Conservation (phyloP, 1,140 invertebrate genomes). For the Listronotus bonariensis region DNA sequence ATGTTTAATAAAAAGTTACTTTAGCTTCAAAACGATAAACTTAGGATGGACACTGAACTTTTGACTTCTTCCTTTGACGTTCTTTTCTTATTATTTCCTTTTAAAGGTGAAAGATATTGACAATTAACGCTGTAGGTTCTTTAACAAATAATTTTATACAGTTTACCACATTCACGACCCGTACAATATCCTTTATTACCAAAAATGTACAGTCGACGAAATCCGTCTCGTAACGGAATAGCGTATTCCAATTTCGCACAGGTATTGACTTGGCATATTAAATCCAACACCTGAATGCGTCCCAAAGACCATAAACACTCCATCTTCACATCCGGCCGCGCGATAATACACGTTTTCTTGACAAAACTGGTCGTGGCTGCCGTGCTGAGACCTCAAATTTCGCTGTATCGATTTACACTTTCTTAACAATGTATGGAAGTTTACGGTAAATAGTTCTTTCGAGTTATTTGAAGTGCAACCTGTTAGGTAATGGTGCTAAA, state of each 20-base stretch:
- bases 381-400: constrained; percentile 4
- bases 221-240: background rate
- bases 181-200: too few relatives aligned
- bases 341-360: constrained; percentile 2
- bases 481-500: too few relatives aligned
- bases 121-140: too few relatives aligned
- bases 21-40: too few relatives aligned
- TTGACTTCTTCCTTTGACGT: too few relatives aligned
- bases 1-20: too few relatives aligned
- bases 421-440: background rate
- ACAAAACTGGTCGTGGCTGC: constrained; percentile 1
- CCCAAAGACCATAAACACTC: constrained; percentile 7
- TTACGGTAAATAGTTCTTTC: constrained; percentile 3
- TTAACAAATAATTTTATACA: too few relatives aligned
- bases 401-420: constrained; percentile 7
- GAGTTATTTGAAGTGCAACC: constrained; percentile 6
- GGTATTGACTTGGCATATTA: constrained; percentile 8
- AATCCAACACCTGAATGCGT: constrained; percentile 6
- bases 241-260: background rate
- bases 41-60: too few relatives aligned
- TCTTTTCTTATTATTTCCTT: too few relatives aligned
- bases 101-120: too few relatives aligned
- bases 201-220: too few relatives aligned
- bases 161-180: too few relatives aligned
- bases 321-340: constrained; percentile 3